Conservation (phyloP, 1,140 invertebrate genomes). For the Lordiphosa mommai region DNA sequence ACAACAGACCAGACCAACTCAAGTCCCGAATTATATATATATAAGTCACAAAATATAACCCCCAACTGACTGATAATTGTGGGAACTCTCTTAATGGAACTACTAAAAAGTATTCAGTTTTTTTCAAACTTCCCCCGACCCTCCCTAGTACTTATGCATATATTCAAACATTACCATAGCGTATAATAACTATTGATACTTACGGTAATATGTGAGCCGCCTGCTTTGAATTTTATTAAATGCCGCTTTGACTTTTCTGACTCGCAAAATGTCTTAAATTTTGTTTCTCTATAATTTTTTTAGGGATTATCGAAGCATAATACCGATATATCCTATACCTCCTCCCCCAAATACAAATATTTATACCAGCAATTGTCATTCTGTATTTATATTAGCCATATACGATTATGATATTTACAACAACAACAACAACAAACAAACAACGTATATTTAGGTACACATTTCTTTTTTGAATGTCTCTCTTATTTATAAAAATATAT, state of each 20-base stretch:
- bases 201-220: constrained; percentile 1
- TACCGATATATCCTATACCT: background rate
- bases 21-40: background rate
- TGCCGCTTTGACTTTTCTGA: constrained; percentile 3
- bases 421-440: constrained; percentile 4
- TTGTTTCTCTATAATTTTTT: background rate
- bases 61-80: constrained; percentile 20
- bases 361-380: constrained; percentile 28
- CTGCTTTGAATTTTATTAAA: constrained; percentile 4
- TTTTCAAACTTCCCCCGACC: background rate
- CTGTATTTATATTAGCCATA: constrained; percentile 55
- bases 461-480: constrained; percentile 56
- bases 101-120: no score
- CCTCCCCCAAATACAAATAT: background rate
- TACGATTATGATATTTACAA: constrained; percentile 39
- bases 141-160: constrained; percentile 6
- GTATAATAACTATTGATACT: background rate
- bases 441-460: constrained; percentile 22
- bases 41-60: background rate
- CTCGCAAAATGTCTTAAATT: no score
- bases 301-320: background rate
- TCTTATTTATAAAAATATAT: constrained; percentile 51
- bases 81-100: no score
- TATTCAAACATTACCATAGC: constrained; percentile 8
- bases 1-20: background rate